A percentile compares a stretch with the other conserved stretches of the same genome.
Evolutionary conservation across 2,797 vertebrate species (phyloP).

Genomic region (Yasuhikotakia modesta): DNA sequence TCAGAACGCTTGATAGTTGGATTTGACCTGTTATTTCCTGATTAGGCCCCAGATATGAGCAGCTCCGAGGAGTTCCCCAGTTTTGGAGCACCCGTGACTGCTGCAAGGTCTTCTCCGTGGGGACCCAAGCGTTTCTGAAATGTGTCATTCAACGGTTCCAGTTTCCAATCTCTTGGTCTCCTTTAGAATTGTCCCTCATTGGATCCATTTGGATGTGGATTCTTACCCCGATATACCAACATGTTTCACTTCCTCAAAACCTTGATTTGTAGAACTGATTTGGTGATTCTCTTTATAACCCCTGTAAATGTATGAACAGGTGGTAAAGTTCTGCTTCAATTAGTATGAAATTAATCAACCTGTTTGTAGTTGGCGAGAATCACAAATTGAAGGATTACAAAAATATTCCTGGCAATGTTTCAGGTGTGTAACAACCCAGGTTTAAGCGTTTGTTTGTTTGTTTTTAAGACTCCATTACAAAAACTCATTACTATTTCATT

Average conservation of each 20-base stretch:
- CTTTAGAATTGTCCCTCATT: slow-evolving; percentile 27
- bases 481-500: slow-evolving; percentile 55
- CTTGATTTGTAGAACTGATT: slow-evolving; percentile 39
- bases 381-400: slow-evolving; percentile 39
- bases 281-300: slow-evolving; percentile 49
- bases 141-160: slow-evolving; percentile 49
- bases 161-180: slow-evolving; percentile 51
- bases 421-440: slow-evolving; percentile 45
- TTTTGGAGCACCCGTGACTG: slow-evolving; percentile 93
- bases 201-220: slow-evolving; percentile 64
- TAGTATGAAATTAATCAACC: slow-evolving; percentile 27
- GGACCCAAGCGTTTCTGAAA: slow-evolving; percentile 96
- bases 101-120: slow-evolving; percentile 92
- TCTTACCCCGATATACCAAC: slow-evolving; percentile 49
- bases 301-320: slow-evolving; percentile 28
- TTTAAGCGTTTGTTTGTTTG: slow-evolving; percentile 67
- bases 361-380: slow-evolving; percentile 49
- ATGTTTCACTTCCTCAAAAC: slow-evolving; percentile 24
- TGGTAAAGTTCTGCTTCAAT: slow-evolving; percentile 58
- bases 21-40: background rate
- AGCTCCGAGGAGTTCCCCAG: slow-evolving; percentile 99
- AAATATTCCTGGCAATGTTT: slow-evolving; percentile 37
- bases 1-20: background rate
- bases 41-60: slow-evolving; percentile 96
- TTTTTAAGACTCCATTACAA: slow-evolving; percentile 68